Base-by-base conservation (phyloP, 2,113 vertebrate species). In the Syngnathus scovelli region DNA sequence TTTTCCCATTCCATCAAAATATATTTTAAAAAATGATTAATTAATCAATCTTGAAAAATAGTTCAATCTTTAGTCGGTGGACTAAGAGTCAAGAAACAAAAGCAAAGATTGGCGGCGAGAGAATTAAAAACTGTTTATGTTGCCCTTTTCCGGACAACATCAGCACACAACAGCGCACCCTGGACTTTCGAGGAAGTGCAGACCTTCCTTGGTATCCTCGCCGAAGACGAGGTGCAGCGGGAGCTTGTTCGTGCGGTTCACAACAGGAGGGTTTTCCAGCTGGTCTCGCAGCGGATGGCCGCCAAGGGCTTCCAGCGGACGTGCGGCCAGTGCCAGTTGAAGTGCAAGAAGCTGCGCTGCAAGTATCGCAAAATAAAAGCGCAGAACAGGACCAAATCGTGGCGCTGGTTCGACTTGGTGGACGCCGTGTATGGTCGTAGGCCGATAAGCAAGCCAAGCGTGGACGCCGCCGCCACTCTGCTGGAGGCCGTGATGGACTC, bases 201-300 rank as follows among this genome's bases (percentile, higher is more conserved):
- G 56, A 59, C 56, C 56, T 59, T 59, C 33, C 56, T 59, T 7
- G 16, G 33, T 36, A 59, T 59, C 56, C 56, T 59, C 15, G 56
- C 56, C 33, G 56, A 59, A 19, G 56, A 59, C 15, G 16, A 59
- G 56, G 56, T 59, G 56, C 56, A 59, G 16, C 56, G 33, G 56
- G 33, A 59, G 33, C 33, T 59, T 7, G 33, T 59, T 36, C 33
- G 56, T 7, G 56, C 56, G 56, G 56, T 37, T 36, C 56, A 33
- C 15, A 59, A 59, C 56, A 59, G 33, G 56, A 59, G 18, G 36
- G 56, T 59, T 36, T 59, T 59, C 56, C 56, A 59, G 56, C 56
- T 59, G 56, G 56, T 59, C 56, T 59, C 56, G 56, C 36, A 19
- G 36, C 33, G 56, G 16, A 59, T 59, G 56, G 56, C 56, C 56